These are phyloP conservation scores for Amphiura filiformis DNA, from an alignment of 35 echinoderm and acorn worm genomes.

Conservation along the genomic window DNA sequence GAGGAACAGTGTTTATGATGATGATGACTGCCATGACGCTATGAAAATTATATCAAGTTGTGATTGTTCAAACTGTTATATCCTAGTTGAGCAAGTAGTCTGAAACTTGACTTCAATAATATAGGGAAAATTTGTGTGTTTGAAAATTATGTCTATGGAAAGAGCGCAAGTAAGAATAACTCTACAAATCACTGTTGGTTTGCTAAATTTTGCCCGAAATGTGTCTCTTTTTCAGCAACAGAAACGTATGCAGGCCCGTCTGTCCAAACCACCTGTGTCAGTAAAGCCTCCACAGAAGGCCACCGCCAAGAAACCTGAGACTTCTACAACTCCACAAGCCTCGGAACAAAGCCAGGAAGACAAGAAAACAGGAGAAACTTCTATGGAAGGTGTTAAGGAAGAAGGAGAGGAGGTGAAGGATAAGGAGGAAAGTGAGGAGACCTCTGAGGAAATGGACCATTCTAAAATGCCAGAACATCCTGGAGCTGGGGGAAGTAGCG, in stretches of 20 bases:
- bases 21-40: no score
- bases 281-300: constrained; percentile 14
- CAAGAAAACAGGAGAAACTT: background rate
- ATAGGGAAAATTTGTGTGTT: no score
- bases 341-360: background rate
- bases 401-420: constrained; percentile 9
- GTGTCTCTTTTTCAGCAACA: constrained; percentile 28
- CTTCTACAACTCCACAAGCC: background rate
- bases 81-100: no score
- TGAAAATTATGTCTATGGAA: no score
- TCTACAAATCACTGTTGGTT: no score
- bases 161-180: no score
- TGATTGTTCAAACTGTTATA: no score
- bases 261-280: constrained; percentile 64
- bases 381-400: constrained; percentile 9
- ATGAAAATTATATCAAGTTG: no score
- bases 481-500: constrained; percentile 70
- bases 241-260: constrained; percentile 23
- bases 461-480: constrained; percentile 78
- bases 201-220: no score
- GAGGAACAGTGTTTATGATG: no score
- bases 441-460: constrained; percentile 34
- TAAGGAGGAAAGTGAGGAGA: background rate
- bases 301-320: background rate
- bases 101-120: no score